Evolutionary conservation across 2,113 vertebrate genomes (phyloP), one percentile per base, ranked within the genome.

Genomic region (Platichthys flesus): DNA sequence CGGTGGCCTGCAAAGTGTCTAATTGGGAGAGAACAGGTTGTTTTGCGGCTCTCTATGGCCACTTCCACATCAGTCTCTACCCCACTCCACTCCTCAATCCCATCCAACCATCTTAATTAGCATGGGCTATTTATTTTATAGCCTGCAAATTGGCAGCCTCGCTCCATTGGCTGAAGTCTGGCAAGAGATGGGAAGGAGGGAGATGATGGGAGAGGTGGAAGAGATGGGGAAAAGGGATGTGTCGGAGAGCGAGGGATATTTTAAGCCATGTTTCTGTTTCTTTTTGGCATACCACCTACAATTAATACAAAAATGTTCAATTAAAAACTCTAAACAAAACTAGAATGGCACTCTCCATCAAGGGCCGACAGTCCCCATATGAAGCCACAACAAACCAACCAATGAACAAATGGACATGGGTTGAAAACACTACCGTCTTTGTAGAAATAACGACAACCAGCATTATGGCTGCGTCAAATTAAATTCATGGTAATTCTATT

Each of bases 81-180:
- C 82, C 76, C 79, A 71, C 79, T 83, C 81, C 64, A 42, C 79
- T 80, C 58, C 79, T 76, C 74, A 20, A 35, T 88, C 84, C 85
- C 80, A 85, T 90, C 86, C 84, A 88, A 74, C 86, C 83, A 83
- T 90, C 89, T 91, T 90, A 89, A 94, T 93, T 93, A 93, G 90
- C 88, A 88, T 51, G 73, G 81, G 84, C 88, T 90, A 90, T 92
- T 94, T 93, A 85, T 91, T 92, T 93, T 90, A 91, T 91, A 81
- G 89, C 83, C 85, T 85, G 82, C 90, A 92, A 91, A 93, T 93
- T 92, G 92, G 87, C 87, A 86, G 79, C 71, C 78, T 65, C 70
- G 64, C 87, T 92, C 78, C 70, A 51, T 81, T 76, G 84, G 83
- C 84, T 68, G 76, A 78, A 76, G 83, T 85, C 83, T 90, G 79